Evolutionary conservation across 1,140 invertebrate genomes (phyloP).

Genomic region (Lutraria rhynchaena): DNA sequence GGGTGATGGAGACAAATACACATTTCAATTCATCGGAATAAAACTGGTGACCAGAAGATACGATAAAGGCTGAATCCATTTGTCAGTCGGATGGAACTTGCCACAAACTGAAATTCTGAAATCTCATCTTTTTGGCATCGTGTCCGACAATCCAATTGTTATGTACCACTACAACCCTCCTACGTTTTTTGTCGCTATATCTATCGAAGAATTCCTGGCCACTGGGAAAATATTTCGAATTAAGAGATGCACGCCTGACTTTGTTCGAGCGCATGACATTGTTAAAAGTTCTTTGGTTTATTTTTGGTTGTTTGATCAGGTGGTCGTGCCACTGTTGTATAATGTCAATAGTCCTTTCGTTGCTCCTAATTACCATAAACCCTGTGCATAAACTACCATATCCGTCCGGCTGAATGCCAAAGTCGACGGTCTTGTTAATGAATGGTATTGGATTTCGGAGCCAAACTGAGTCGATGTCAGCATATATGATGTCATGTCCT

Average conservation of each 20-base stretch:
- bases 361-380: not conserved
- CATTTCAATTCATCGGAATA: no score
- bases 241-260: not conserved
- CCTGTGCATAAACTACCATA: not conserved
- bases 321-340: not conserved
- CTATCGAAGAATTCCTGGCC: not conserved
- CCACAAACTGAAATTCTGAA: not conserved
- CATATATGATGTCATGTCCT: not conserved
- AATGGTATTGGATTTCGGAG: not conserved
- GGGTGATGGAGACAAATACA: no score
- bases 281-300: slow-evolving; percentile 3
- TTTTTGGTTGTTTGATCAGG: not conserved
- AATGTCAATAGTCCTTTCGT: not conserved
- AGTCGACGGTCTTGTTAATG: not conserved
- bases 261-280: not conserved
- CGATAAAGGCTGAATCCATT: no score
- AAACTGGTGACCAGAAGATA: no score
- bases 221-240: not conserved
- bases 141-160: slow-evolving; percentile 25
- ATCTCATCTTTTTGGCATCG: not conserved
- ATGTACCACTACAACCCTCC: slow-evolving; percentile 13
- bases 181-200: not conserved
- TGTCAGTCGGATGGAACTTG: no score
- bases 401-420: not conserved
- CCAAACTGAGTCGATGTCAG: slow-evolving; percentile 6